Percentiles rank a stretch among this genome's conserved stretches.
These are phyloP conservation scores for Kryptopterus vitreolus DNA, from an alignment of 2,797 vertebrate species.

Conservation along the genomic window DNA sequence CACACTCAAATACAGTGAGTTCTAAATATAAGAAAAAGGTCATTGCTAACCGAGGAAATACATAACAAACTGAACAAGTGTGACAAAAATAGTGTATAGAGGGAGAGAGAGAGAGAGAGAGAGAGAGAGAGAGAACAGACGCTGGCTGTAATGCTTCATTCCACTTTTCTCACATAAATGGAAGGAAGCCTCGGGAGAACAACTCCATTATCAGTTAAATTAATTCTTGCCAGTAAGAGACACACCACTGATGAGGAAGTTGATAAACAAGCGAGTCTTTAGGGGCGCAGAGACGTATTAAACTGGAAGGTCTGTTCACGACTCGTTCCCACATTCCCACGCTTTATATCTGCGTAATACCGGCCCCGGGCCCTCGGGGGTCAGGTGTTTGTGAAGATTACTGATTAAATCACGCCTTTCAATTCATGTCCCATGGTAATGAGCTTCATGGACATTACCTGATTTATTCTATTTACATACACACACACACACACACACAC, in stretches of 20 bases:
- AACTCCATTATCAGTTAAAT: slow-evolving; percentile 46
- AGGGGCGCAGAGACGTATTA: slow-evolving; percentile 25
- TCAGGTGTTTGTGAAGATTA: neutral
- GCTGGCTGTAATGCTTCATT: slow-evolving; percentile 42
- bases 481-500: neutral
- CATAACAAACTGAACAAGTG: too few relatives aligned
- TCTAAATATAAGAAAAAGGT: too few relatives aligned
- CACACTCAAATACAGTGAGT: too few relatives aligned
- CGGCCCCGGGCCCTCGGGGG: too few relatives aligned
- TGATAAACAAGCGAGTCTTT: slow-evolving; percentile 45
- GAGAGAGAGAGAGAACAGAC: neutral
- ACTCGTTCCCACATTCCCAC: neutral
- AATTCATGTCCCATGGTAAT: neutral
- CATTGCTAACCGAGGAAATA: too few relatives aligned
- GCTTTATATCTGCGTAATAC: neutral
- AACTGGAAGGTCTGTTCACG: slow-evolving; percentile 12
- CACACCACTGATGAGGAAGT: slow-evolving; percentile 41
- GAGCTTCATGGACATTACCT: too few relatives aligned
- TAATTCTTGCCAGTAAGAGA: slow-evolving; percentile 44
- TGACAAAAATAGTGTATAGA: slow-evolving; percentile 12
- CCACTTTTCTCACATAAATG: slow-evolving; percentile 29
- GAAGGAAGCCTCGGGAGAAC: slow-evolving; percentile 34
- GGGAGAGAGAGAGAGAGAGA: neutral
- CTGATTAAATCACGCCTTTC: neutral
- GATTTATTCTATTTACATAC: neutral